Evolutionary conservation across 2,113 vertebrate genomes (phyloP), one percentile per base, ranked within the genome.

Genomic region (Hiodon tergisus): DNA sequence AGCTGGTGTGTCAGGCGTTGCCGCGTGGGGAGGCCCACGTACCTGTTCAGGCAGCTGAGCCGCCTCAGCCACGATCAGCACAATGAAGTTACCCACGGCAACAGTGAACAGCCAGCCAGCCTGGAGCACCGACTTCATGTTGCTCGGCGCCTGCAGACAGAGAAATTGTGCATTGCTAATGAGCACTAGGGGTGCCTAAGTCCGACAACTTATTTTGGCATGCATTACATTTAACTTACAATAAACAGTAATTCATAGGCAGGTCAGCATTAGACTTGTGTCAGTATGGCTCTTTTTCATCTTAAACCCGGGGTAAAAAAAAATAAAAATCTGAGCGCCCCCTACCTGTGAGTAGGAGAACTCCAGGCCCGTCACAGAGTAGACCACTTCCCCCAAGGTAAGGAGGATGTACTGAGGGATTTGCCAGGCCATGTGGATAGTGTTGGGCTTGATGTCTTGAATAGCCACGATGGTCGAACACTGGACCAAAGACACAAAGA

Each of bases 341-440:
- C 81, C 17, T 88, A 98, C 97, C 95, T 99, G 97, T 51, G 96
- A 95, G 70, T 98, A 98, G 1, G 97, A 98, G 86, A 98, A 98
- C 79, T 94, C 93, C 80, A 98, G 75, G n/a, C 96, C 97, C 0
- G 96, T 98, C 71, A 98, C 87, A 1, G 97, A 99, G 86, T 95
- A 99, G 77, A 98, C 88, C 63, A 99, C 94, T 83, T 99, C 96
- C 14, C 88, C 97, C 51, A 86, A 88, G 0, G 97, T 97, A 1
- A 98, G 87, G 57, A 98, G 88, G 84, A 98, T 95, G 82, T 98
- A 99, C 86, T 99, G 97, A 0, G 97, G 97, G 74, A 99, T 93
- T 84, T 98, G 97, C 77, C 95, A 93, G 10, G 94, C 94, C 90
- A 99, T 95, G 81, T 89, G 91, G 3, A 94, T 76, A 0, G 92